Evolutionary conservation across 2,113 vertebrate genomes (phyloP).

Genomic region (Coptodon bakossiorum): DNA sequence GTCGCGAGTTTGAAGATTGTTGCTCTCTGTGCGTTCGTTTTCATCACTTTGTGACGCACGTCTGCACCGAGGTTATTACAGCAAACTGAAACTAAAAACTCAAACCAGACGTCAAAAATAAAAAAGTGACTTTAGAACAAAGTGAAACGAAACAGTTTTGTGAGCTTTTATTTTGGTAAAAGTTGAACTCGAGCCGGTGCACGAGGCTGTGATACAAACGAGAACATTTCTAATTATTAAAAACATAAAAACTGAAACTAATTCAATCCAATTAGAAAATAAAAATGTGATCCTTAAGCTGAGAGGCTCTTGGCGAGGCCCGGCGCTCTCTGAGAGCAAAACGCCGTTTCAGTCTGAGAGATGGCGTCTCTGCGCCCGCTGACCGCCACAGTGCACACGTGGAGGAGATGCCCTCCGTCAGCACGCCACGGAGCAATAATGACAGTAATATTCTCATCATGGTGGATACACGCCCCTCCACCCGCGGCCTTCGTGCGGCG

Average conservation of each 20-base stretch:
- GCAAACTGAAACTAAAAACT: not conserved
- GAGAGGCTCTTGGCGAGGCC: not conserved
- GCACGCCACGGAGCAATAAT: not conserved
- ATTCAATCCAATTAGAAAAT: not conserved
- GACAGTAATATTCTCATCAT: not conserved
- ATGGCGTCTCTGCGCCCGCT: not conserved
- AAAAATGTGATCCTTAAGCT: not conserved
- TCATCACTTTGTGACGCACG: not conserved
- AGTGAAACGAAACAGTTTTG: not conserved
- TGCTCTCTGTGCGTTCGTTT: not conserved
- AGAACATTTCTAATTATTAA: not conserved
- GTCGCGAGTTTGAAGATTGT: not conserved
- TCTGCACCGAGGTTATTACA: not conserved
- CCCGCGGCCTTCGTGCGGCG: not conserved
- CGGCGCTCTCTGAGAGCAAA: not conserved
- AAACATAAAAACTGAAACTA: not conserved
- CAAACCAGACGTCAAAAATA: not conserved
- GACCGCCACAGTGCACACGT: not conserved
- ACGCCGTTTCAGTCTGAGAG: not conserved
- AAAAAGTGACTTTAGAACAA: not conserved
- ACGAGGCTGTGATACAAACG: not conserved
- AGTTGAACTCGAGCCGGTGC: not conserved
- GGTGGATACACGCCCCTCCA: not conserved
- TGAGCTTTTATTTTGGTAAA: not conserved
- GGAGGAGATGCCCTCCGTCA: not conserved